Conservation (phyloP, 2,113 vertebrate species). For the Heterochromis multidens region DNA sequence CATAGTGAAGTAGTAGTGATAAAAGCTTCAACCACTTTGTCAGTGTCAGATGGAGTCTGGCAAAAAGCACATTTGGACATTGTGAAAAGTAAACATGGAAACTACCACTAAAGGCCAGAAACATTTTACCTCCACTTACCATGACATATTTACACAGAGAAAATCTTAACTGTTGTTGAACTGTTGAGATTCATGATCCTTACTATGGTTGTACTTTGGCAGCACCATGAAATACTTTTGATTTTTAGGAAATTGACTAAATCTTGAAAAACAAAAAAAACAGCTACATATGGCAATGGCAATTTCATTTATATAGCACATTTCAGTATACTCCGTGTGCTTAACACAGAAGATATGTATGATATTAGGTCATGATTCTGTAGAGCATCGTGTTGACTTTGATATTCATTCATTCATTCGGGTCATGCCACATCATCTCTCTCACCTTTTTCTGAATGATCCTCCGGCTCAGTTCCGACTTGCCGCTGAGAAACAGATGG, state of each 20-base stretch:
- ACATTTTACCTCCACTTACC: background rate
- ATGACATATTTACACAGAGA: background rate
- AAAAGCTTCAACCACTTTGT: background rate
- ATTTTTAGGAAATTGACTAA: background rate
- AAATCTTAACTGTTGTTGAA: background rate
- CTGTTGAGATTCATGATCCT: accelerated
- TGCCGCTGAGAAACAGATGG: slow-evolving; percentile 26
- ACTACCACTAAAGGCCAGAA: background rate
- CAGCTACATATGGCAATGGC: background rate
- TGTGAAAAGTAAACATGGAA: background rate
- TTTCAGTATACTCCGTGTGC: background rate
- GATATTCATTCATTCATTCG: background rate
- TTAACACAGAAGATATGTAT: background rate
- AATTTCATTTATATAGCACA: background rate
- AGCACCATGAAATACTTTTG: accelerated
- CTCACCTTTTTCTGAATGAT: slow-evolving; percentile 36
- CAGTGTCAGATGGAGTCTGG: background rate
- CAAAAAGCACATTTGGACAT: background rate
- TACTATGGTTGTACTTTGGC: background rate
- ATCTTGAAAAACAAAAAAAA: accelerated
- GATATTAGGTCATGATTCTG: background rate
- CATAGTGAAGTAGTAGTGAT: background rate
- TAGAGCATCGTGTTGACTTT: background rate
- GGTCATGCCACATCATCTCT: background rate
- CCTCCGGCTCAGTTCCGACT: slow-evolving; percentile 5